These are phyloP conservation scores for Zaprionus ghesquierei DNA, from an alignment of 1,140 invertebrate genomes.

Conservation along the genomic window DNA sequence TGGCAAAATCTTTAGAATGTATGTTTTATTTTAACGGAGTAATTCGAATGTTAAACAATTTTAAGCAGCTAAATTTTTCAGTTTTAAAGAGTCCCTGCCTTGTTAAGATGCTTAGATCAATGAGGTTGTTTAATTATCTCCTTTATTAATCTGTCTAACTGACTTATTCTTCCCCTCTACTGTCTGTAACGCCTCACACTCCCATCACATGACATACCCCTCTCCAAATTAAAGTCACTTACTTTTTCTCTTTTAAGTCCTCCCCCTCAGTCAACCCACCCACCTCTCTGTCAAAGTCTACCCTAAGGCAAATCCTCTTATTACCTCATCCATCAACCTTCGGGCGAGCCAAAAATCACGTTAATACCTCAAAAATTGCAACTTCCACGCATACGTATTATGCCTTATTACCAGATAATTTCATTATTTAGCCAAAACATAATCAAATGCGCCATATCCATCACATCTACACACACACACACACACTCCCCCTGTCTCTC, in stretches of 20 bases:
- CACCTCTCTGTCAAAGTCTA: neutral
- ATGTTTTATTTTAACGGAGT: too few relatives aligned
- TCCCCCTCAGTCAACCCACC: neutral
- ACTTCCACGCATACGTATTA: constrained; percentile 39
- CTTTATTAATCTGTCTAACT: neutral
- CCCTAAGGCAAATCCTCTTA: constrained; percentile 13
- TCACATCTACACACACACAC: constrained; percentile 48
- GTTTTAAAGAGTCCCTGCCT: too few relatives aligned
- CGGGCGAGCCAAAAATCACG: constrained; percentile 31
- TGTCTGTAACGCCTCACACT: neutral
- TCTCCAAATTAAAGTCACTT: neutral
- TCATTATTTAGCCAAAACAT: constrained; percentile 78
- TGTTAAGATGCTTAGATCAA: too few relatives aligned
- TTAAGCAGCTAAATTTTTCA: too few relatives aligned
- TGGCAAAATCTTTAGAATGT: too few relatives aligned
- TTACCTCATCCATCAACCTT: constrained; percentile 45
- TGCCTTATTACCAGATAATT: constrained; percentile 76
- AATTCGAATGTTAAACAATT: too few relatives aligned
- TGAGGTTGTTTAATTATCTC: neutral
- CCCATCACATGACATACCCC: neutral
- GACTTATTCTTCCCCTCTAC: neutral
- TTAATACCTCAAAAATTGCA: constrained; percentile 61
- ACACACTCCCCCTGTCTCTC: constrained; percentile 1
- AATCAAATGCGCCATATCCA: constrained; percentile 73
- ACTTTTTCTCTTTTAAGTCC: neutral